Evolutionary conservation across 2,888 invertebrate species (phyloP).

Genomic region (Hyposoter dolosus): DNA sequence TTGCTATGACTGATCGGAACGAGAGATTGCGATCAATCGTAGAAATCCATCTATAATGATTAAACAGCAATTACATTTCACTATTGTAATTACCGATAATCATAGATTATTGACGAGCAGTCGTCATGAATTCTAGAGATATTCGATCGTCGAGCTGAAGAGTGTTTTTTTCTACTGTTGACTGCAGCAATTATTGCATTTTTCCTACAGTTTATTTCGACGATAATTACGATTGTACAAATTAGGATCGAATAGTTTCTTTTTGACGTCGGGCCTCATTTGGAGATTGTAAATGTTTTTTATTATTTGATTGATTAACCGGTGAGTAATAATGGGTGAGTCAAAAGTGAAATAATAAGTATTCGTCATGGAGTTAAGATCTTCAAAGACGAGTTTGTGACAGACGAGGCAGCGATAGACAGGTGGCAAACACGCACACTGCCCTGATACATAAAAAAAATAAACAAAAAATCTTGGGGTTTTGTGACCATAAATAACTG

Average conservation of each 20-base stretch:
- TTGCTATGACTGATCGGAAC: neutral
- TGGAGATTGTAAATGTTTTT: conserved; percentile 2
- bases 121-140: neutral
- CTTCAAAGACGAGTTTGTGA: neutral
- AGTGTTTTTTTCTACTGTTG: neutral
- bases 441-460: neutral
- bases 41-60: conserved; percentile 1
- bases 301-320: conserved; percentile 43
- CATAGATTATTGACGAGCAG: neutral
- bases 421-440: conserved; percentile 60
- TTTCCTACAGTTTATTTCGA: neutral
- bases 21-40: neutral
- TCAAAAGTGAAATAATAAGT: conserved; percentile 50
- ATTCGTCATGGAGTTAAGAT: conserved; percentile 28
- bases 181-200: neutral
- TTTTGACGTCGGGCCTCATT: conserved; percentile 18
- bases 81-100: neutral
- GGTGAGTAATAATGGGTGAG: conserved; percentile 34
- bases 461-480: conserved; percentile 32
- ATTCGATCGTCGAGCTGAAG: neutral
- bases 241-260: neutral
- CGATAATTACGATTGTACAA: neutral
- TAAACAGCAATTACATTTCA: neutral
- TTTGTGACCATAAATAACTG: conserved; percentile 59
- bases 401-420: conserved; percentile 9